These are phyloP conservation scores for Ivindomyrus marchei DNA, from an alignment of 2,113 vertebrate genomes.

Conservation along the genomic window DNA sequence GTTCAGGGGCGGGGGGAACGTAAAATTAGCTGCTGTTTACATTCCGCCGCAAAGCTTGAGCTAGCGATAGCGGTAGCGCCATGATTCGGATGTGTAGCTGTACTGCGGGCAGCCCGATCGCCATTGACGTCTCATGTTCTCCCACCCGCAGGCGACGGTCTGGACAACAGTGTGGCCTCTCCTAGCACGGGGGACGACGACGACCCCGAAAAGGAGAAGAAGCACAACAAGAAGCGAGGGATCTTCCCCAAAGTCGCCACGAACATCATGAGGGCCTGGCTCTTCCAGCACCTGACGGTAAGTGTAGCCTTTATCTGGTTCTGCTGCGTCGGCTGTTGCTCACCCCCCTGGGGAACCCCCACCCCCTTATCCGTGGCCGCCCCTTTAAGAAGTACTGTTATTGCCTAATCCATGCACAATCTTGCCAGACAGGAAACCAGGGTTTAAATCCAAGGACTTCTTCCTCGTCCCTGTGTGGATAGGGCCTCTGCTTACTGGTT, in stretches of 20 bases:
- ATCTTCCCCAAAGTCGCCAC: constrained; percentile 98
- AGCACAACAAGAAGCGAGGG: constrained; percentile 92
- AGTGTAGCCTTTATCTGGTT: constrained; percentile 48
- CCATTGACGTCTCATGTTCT: neutral
- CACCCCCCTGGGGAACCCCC: neutral
- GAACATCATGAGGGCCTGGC: constrained; percentile 97
- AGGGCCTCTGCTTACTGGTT: neutral
- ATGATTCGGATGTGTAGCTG: neutral
- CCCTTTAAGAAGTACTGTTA: neutral
- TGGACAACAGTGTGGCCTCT: constrained; percentile 87
- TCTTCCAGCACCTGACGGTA: constrained; percentile 97
- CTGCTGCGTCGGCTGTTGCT: neutral
- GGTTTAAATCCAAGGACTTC: neutral
- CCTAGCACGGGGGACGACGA: constrained; percentile 90
- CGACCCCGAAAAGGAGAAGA: constrained; percentile 86
- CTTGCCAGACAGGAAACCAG: neutral
- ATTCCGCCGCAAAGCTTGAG: neutral
- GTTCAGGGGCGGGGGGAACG: neutral
- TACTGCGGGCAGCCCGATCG: neutral
- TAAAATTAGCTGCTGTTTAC: neutral
- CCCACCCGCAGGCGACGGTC: constrained; percentile 78
- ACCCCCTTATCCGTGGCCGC: neutral
- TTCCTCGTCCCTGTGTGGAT: neutral
- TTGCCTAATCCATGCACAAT: neutral
- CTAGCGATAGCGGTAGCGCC: neutral